Percentiles rank a stretch among this genome's conserved stretches.
phyloP scores from a whole-genome alignment of 2,797 vertebrate species.

The Micromesistius poutassou region DNA sequence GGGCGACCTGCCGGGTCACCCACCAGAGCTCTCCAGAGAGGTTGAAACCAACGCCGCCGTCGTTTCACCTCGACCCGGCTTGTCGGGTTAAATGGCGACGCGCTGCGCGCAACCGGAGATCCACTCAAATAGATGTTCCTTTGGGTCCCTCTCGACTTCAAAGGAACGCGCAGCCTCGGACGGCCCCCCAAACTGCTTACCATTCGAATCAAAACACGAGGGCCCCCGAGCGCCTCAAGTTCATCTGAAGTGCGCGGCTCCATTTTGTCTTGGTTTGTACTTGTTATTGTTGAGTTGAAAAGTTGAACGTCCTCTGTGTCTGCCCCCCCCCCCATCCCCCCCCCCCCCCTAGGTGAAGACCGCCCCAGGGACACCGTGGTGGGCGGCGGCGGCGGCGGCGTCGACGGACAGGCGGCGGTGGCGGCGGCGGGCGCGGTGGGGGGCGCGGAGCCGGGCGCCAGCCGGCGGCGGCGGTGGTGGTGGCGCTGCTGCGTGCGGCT shows the following conservation, averaged over 20 bases:
- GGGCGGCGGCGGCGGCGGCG: conserved; percentile 67
- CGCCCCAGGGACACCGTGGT: conserved; percentile 80
- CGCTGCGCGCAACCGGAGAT: not conserved
- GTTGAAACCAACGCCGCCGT: not conserved
- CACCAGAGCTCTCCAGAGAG: not conserved
- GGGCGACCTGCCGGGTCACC: no score
- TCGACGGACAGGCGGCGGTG: conserved; percentile 75
- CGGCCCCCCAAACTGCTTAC: conserved; percentile 50
- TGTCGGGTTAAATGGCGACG: not conserved
- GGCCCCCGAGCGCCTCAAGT: not conserved
- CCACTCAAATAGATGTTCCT: not conserved
- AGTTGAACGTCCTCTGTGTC: not conserved
- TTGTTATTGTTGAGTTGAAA: not conserved
- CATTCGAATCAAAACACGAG: conserved; percentile 13
- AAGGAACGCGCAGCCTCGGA: not conserved
- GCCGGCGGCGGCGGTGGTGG: conserved; percentile 64
- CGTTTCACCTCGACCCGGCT: not conserved
- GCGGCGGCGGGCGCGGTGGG: conserved; percentile 68
- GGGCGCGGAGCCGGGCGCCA: conserved; percentile 68
- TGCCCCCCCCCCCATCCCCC: conserved; percentile 36
- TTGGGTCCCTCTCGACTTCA: not conserved
- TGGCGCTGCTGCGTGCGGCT: conserved; percentile 78
- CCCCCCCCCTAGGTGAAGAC: conserved; percentile 79
- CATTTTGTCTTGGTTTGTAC: conserved; percentile 3
- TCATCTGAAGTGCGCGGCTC: not conserved